Base-by-base conservation (phyloP, 2,113 vertebrate genomes). In the Microtus pennsylvanicus region DNA sequence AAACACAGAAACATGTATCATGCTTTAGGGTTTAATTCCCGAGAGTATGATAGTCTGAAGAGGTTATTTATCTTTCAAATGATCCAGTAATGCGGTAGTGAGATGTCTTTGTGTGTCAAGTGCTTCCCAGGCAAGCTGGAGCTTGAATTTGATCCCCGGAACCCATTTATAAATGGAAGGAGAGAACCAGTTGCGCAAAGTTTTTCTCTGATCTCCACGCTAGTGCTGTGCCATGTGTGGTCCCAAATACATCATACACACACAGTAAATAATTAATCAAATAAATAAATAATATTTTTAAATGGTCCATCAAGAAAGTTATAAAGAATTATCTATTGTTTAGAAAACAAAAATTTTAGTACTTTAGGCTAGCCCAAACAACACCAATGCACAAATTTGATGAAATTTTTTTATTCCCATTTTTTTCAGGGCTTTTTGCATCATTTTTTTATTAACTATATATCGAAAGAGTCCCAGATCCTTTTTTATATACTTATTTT, bases 51-150 rank as follows among this genome's bases (percentile, higher is more conserved):
- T 82, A 81, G 26, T 90, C 58, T 89, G 52, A 6, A 90, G 86
- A 55, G 78, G 93, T 75, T 91, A 88, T 82, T 96, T 95, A 67
- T 67, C n/a, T 96, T 97, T 81, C 92, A 96, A 96, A 86, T 80
- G 88, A 90, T 86, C 38, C 38, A 45, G 16, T 21, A 85, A 5
- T 1, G 0, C 4, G 16, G 28, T 45, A 65, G 26, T 21, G 4
- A 5, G 9, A 45, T 47, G 28, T 28, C 16, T 47, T 1, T 65
- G 26, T 65, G 38, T 28, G 7, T 67, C 19, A 80, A 10, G 26
- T 65, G 38, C 61, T 45, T 85, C 14, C n/a, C 9, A 30, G 42
- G 38, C 14, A 67, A 26, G 4, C 38, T 45, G 28, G 63, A 45
- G 24, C 30, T 30, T 85, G 38, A 30, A 63, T 65, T 30, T 65